Percentiles rank a stretch among this genome's conserved stretches.
These are phyloP conservation scores for Dipodomys merriami DNA, from an alignment of 2,113 vertebrate genomes.

Conservation along the genomic window DNA sequence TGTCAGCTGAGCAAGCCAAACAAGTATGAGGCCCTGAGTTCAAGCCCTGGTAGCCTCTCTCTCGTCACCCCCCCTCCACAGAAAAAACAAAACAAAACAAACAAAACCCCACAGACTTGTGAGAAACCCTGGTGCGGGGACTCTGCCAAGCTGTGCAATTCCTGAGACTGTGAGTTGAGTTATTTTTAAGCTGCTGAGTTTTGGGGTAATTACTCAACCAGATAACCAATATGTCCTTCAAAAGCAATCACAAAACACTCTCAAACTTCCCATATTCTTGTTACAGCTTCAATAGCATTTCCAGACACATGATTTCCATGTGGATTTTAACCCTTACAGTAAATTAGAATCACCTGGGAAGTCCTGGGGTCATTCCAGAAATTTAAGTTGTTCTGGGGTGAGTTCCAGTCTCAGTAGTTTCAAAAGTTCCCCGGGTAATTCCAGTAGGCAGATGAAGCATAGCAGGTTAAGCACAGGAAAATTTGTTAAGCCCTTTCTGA, in stretches of 20 bases:
- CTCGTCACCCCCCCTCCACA: too few relatives aligned
- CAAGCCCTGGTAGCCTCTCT: too few relatives aligned
- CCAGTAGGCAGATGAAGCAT: slow-evolving; percentile 7
- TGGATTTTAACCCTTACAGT: neutral
- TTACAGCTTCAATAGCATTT: slow-evolving; percentile 28
- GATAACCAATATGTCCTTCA: neutral
- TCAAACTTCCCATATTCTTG: neutral
- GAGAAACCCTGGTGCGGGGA: neutral
- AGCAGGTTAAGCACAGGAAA: neutral
- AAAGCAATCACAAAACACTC: neutral
- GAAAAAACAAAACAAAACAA: too few relatives aligned
- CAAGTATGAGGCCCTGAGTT: too few relatives aligned
- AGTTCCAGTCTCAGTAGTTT: neutral
- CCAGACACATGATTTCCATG: neutral
- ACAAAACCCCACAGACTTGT: neutral
- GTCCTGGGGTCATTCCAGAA: neutral
- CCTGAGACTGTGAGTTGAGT: neutral
- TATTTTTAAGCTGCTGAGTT: neutral
- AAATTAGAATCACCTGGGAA: neutral
- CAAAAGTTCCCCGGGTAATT: neutral
- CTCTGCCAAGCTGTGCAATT: neutral
- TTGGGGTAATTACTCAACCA: neutral
- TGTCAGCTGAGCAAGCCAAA: too few relatives aligned
- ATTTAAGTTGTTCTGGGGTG: neutral
- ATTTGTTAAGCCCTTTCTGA: neutral